Evolutionary conservation across 2,113 vertebrate species (phyloP), one percentile per base, ranked within the genome.

Genomic region (Oreochromis niloticus): DNA sequence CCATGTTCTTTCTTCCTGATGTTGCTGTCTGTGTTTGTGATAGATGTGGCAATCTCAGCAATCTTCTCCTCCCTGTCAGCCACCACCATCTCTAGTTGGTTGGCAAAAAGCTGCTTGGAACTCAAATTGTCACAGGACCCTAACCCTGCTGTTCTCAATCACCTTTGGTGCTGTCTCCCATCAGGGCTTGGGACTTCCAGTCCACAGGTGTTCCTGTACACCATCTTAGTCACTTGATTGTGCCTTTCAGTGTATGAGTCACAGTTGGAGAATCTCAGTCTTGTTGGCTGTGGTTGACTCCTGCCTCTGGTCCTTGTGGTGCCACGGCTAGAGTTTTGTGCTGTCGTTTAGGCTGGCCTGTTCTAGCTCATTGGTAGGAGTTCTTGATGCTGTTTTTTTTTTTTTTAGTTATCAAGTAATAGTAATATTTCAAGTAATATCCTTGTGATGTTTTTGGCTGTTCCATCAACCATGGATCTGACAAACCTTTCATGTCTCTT

Each of bases 41-140:
- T 30, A 0, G 7, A 30, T 59, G 24, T 59, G 24, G 13, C 56
- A 59, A 16, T 30, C 56, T 16, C 13, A 5, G 56, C 16, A 10
- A 0, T 19, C 3, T 0, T 17, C 16, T 63, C 30, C 30, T 63
- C 16, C 2, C 59, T 19, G 57, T 61, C 57, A 61, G 57, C 57
- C 30, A 19, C 22, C 6, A 24, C 9, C 30, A 19, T 61, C 5
- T 63, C 16, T 63, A 1, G 59, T 19, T 63, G 59, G 59, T 32
- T 63, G 59, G 2, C 0, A 0, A 63, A 34, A 63, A 63, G 30
- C 16, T 63, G 16, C 9, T 63, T 34, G 5, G 0, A 63, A 63
- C 30, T 63, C 30, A 34, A 34, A 34, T 61, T 9, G 57, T 32
- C 16, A 34, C 30, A 34, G 57, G 57, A 17, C 16, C 59, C 19